Base-by-base conservation (phyloP, 2,797 vertebrate genomes). In the Hippoglossus hippoglossus region DNA sequence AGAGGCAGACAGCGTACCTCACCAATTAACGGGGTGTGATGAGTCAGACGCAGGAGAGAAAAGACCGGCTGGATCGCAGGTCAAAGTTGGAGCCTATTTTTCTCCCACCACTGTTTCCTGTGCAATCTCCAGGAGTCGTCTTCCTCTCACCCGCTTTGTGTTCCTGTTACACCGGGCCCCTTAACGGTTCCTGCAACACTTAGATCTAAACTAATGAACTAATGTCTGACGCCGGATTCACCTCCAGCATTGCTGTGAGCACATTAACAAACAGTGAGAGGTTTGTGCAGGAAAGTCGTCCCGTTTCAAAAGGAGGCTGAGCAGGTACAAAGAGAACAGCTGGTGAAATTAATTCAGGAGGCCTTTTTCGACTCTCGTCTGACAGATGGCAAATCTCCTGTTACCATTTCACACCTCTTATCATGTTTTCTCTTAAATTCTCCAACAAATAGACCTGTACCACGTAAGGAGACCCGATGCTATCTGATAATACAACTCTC, bases 371-470 rank as follows among this genome's bases (percentile, higher is more conserved):
- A 24, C 66, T 72, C 41, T 61, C 28, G 22, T 63, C 63, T 80
- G 85, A 91, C 92, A 92, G 93, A 92, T 92, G 90, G 91, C 83
- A 88, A 86, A 89, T 89, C 87, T 89, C 80, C 73, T 73, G 79
- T 85, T 87, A 86, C 77, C 86, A 66, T 89, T 84, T 89, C 70
- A 74, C 90, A 87, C 84, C 83, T 85, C 77, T 81, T 86, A 79
- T 89, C 85, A 58, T 84, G 81, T 80, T 89, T 87, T 84, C 78
- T 87, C 67, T 86, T 76, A 80, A 63, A 71, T 72, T 79, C 79
- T 64, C 63, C 19, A 64, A 82, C 79, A 81, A 83, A 88, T 86
- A 85, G 89, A 89, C 73, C 69, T 71, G 83, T 75, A 79, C 77
- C 74, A 78, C 64, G 31, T 52, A 18, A 57, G 68, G 49, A 53